Evolutionary conservation across 2,113 vertebrate genomes (phyloP).

Genomic region (Calypte anna): DNA sequence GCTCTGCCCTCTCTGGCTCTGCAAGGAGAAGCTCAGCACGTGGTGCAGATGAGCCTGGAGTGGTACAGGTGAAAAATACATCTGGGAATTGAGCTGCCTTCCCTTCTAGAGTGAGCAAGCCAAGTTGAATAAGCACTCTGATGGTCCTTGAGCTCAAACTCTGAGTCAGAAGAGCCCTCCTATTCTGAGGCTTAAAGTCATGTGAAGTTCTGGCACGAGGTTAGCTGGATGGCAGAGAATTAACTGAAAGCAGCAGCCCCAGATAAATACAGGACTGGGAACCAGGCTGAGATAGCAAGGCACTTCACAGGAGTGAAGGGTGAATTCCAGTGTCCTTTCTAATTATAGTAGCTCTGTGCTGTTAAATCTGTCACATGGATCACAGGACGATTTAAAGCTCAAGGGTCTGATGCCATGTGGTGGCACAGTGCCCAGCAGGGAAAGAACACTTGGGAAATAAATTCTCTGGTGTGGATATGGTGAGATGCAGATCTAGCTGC

Average conservation of each 20-base stretch:
- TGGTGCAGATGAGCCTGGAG: accelerated
- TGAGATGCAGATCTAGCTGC: neutral
- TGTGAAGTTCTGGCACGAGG: neutral
- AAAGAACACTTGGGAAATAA: neutral
- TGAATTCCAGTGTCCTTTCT: neutral
- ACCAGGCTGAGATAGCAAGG: neutral
- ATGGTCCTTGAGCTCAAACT: neutral
- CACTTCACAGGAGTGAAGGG: neutral
- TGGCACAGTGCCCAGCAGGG: neutral
- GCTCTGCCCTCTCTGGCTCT: neutral
- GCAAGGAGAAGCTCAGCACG: neutral
- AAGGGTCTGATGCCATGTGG: neutral
- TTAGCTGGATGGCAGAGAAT: neutral
- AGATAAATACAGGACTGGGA: neutral
- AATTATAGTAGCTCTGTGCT: neutral
- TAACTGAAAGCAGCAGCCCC: neutral
- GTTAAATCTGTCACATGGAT: neutral
- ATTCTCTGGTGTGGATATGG: neutral
- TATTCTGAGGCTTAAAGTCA: neutral
- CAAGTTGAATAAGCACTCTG: neutral
- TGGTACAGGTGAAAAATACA: neutral
- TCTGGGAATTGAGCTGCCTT: neutral
- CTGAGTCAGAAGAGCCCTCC: neutral
- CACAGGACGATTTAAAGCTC: neutral
- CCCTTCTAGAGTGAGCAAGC: neutral